Base-by-base conservation (phyloP, 2,113 vertebrate genomes). In the Nothoprocta perdicaria region DNA sequence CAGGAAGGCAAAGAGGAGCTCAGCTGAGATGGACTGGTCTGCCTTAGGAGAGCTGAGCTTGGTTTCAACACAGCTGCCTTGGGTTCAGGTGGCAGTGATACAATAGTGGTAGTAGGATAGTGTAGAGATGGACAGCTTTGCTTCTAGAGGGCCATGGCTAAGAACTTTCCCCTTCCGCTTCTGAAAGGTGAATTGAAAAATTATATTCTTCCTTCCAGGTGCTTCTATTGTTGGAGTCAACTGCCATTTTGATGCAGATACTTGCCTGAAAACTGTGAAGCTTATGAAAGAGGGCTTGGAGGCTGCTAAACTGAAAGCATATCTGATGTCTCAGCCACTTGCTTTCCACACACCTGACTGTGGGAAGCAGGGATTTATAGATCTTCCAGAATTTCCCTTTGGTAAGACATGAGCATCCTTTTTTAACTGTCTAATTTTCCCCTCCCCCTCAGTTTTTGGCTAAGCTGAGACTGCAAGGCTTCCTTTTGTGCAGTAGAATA, bases 341-440 rank as follows among this genome's bases (percentile, higher is more conserved):
- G 99, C 98, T 55, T 99, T 95, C 95, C 99, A 99, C 93, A 99
- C 99, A 14, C 99, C 99, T 1, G 99, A 99, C 89, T 99, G 99
- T 72, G 96, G 97, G 97, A 98, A 98, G 73, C 99, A 99, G 92
- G 99, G 99, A 4, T 99, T 99, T 94, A 99, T 99, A 26, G 99
- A 99, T 69, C 98, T 99, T 81, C 98, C 99, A 0, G 99, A 99
- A 96, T 99, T 99, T 96, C 99, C 99, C 2, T 99, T 99, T 94
- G 97, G 99, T 99, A 98, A 98, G 97, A 83, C 8, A 72, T 41
- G 24, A 2, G 1, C 71, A 23, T 53, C 3, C 3, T 53, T 10
- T 71, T 57, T 65, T 27, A 52, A 4, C 29, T 81, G 18, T 19
- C 33, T 41, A 5, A 53, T 27, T 27, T 15, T 43, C 63, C 16